Base-by-base conservation (phyloP, 2,113 vertebrate genomes). In the Diadophis punctatus region DNA sequence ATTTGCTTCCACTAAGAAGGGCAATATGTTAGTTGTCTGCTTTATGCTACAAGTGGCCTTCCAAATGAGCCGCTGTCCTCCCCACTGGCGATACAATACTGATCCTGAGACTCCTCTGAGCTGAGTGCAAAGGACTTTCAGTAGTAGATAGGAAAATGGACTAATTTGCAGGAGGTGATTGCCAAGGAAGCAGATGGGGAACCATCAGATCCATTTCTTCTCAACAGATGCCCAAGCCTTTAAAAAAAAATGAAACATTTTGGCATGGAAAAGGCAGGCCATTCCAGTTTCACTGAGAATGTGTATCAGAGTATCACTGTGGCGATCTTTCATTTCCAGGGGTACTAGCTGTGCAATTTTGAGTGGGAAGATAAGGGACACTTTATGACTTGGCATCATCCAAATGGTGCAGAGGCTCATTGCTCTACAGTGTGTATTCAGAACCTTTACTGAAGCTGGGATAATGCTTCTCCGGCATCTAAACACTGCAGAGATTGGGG, bases 221-320 rank as follows among this genome's bases (percentile, higher is more conserved):
- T 95, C 91, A 92, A 90, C 74, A 94, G 93, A 63, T 89, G 90
- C 91, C 3, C 0, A 90, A 92, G 93, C 56, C 89, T 43, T 90
- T 25, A 52, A n/a, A 95, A 88, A 89, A 95, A 95, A 95, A 87
- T 51, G 86, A 88, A 92, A 53, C 86, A 86, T 43, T n/a, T 90
- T 96, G 94, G 80, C 95, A 93, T 92, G 43, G 74, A 80, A 86
- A 96, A 94, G 91, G 92, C 93, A 95, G 91, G 4, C 93, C 92
- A 60, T 94, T 93, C 94, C 30, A 89, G 86, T 90, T 94, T 95
- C 91, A 93, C 90, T 92, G 92, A 94, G 49, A 85, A 91, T 91
- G 86, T 48, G 49, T 58, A 55, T 58, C 90, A 90, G 63, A 90
- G 90, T 92, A 94, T 96, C 94, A 95, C 46, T 90, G 68, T 90